A percentile compares a stretch with the other conserved stretches of the same genome.
Evolutionary conservation across 2,113 vertebrate genomes (phyloP).

Genomic region (Amia ocellicauda): DNA sequence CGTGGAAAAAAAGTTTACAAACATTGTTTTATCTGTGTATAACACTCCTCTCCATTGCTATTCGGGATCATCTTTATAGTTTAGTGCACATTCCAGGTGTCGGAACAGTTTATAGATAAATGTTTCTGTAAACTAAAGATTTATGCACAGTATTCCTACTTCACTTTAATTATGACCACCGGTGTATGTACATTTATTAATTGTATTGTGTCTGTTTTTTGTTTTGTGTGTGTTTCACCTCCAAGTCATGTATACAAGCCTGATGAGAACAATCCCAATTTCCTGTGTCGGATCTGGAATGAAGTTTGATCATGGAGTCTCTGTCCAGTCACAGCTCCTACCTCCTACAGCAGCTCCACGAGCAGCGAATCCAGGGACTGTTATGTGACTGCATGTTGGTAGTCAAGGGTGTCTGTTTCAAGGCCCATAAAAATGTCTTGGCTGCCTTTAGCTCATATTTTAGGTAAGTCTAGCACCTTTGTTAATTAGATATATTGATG

Average conservation of each 20-base stretch:
- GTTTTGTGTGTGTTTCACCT: too few relatives aligned
- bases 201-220: too few relatives aligned
- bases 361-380: slow-evolving; percentile 93
- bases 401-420: slow-evolving; percentile 94
- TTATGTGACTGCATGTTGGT: slow-evolving; percentile 97
- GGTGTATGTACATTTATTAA: too few relatives aligned
- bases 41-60: too few relatives aligned
- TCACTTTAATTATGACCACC: background rate
- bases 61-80: too few relatives aligned
- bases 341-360: slow-evolving; percentile 94
- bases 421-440: slow-evolving; percentile 95
- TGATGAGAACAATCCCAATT: slow-evolving; percentile 19
- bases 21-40: too few relatives aligned
- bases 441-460: slow-evolving; percentile 96
- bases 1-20: too few relatives aligned
- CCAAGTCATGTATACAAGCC: too few relatives aligned
- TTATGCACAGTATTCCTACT: too few relatives aligned
- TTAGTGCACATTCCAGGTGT: too few relatives aligned
- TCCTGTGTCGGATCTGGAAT: slow-evolving; percentile 35
- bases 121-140: too few relatives aligned
- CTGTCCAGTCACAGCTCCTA: slow-evolving; percentile 88
- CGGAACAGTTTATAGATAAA: too few relatives aligned
- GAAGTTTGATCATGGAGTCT: slow-evolving; percentile 75
- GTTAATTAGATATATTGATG: background rate
- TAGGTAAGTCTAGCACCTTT: slow-evolving; percentile 60